Percentiles rank a stretch among this genome's conserved stretches.
These are phyloP conservation scores for Sphecodes monilicornis DNA, from an alignment of 2,888 invertebrate genomes.

Conservation along the genomic window DNA sequence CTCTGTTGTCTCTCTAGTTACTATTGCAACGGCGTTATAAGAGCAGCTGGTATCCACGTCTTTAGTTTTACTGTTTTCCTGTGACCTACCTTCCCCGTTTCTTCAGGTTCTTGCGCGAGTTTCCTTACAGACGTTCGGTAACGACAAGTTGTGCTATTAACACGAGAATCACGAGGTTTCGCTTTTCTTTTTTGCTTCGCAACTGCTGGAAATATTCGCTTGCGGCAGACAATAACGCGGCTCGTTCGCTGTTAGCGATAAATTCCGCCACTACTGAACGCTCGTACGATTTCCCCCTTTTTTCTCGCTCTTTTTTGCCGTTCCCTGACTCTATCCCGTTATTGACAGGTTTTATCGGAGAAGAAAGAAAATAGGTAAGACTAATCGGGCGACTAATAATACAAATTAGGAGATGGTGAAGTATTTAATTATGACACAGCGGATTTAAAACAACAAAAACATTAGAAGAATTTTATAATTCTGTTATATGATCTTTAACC, in stretches of 20 bases:
- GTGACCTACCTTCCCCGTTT: conserved; percentile 8
- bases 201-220: conserved; percentile 61
- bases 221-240: conserved; percentile 55
- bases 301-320: not conserved
- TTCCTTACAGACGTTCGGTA: conserved; percentile 1
- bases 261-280: conserved; percentile 42
- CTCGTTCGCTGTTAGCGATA: conserved; percentile 60
- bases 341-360: not conserved
- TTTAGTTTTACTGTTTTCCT: conserved; percentile 12
- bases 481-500: not conserved
- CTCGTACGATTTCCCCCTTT: not conserved
- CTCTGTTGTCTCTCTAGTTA: conserved; percentile 20
- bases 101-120: not conserved
- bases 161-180: conserved; percentile 36
- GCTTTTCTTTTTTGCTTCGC: conserved; percentile 24
- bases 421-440: too few species aligned
- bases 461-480: not conserved
- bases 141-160: conserved; percentile 56
- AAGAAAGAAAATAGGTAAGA: not conserved
- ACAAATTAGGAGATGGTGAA: too few species aligned
- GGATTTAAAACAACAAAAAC: too few species aligned
- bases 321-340: conserved; percentile 24
- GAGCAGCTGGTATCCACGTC: conserved; percentile 20
- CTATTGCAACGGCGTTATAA: conserved; percentile 51
- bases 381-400: not conserved